Conservation (phyloP, 2,888 invertebrate species). For the Lacanobia wlatinum region DNA sequence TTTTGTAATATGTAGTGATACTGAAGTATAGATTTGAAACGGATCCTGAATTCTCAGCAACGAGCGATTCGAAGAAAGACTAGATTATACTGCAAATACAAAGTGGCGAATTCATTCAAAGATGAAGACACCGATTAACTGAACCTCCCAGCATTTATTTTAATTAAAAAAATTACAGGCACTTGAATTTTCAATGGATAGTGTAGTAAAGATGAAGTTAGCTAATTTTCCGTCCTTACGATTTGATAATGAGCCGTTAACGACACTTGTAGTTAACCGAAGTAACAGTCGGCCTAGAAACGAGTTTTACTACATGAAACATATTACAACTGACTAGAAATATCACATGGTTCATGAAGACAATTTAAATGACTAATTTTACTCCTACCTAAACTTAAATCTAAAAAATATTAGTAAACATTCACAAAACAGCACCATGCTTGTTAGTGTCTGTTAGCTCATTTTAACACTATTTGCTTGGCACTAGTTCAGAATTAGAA, state of each 20-base stretch:
- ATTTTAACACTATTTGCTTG: conserved; percentile 32
- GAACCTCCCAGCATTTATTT: not conserved
- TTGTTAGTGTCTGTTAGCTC: conserved; percentile 45
- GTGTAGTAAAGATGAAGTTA: not conserved
- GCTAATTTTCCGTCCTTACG: not conserved
- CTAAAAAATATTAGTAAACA: conserved; percentile 28
- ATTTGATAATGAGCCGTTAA: not conserved
- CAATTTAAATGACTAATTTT: no score
- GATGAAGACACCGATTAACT: not conserved
- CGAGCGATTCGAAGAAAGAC: no score
- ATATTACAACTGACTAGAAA: not conserved
- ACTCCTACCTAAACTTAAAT: not conserved
- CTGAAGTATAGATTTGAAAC: no score
- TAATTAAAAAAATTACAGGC: not conserved
- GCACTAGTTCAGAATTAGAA: conserved; percentile 34
- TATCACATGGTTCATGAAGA: not conserved
- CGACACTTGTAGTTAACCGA: not conserved
- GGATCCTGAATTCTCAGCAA: no score
- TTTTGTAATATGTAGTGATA: no score
- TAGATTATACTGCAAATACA: no score
- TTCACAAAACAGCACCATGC: conserved; percentile 53
- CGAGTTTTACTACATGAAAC: conserved; percentile 3
- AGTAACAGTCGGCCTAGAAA: not conserved
- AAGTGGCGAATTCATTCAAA: no score
- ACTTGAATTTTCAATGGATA: no score